A percentile compares a stretch with the other conserved stretches of the same genome.
Evolutionary conservation across 2,113 vertebrate species (phyloP).

Genomic region (Rhodinocichla rosea): DNA sequence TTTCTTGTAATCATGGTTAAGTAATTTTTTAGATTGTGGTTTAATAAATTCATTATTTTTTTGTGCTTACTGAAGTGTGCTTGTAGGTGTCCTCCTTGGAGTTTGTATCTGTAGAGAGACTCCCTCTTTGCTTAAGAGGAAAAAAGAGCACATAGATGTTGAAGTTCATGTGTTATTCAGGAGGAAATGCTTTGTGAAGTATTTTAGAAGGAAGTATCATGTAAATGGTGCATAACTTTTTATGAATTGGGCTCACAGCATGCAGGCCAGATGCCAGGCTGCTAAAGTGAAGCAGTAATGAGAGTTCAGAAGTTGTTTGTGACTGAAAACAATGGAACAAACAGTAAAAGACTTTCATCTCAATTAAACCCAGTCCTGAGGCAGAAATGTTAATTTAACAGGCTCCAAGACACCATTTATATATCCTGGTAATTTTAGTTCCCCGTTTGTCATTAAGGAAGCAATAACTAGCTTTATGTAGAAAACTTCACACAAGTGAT

Average conservation of each 20-base stretch:
- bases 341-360: slow-evolving; percentile 65
- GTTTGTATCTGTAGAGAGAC: not conserved
- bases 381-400: slow-evolving; percentile 72
- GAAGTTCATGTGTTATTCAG: not conserved
- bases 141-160: not conserved
- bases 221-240: slow-evolving; percentile 48
- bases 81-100: not conserved
- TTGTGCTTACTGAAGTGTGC: not conserved
- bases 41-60: not conserved
- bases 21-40: not conserved
- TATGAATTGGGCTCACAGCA: slow-evolving; percentile 50
- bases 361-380: slow-evolving; percentile 65
- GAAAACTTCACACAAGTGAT: slow-evolving; percentile 65
- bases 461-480: slow-evolving; percentile 67
- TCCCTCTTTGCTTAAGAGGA: not conserved
- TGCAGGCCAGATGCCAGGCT: slow-evolving; percentile 53
- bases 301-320: slow-evolving; percentile 54
- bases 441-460: slow-evolving; percentile 63
- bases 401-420: slow-evolving; percentile 65
- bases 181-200: slow-evolving; percentile 22
- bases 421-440: slow-evolving; percentile 65
- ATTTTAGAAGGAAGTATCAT: not conserved
- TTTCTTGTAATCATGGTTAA: not conserved
- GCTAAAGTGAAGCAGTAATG: slow-evolving; percentile 36
- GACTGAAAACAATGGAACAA: slow-evolving; percentile 62